phyloP scores from a whole-genome alignment of 2,113 vertebrate genomes.

The Varanus salvator region DNA sequence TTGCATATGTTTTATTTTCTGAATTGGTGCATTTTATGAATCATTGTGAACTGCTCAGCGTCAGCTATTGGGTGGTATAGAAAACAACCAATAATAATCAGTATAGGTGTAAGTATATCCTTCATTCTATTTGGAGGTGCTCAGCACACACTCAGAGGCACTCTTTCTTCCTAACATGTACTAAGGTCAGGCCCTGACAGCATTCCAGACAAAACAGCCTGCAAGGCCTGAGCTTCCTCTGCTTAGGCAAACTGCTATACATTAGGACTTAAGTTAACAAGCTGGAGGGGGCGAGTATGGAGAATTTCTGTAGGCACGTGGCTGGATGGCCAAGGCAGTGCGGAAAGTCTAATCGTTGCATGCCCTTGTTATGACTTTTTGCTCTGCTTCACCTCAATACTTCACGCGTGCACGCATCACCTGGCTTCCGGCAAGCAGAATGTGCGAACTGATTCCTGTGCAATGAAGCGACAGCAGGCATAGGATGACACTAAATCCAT shows the following conservation, averaged over 20 bases:
- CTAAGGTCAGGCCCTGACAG: not conserved
- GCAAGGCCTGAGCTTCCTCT: not conserved
- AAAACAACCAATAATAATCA: too few relatives aligned
- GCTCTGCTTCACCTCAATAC: not conserved
- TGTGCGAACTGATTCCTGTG: not conserved
- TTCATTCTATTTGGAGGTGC: not conserved
- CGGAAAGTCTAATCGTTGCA: too few relatives aligned
- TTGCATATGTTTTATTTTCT: too few relatives aligned
- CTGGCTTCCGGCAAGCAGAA: too few relatives aligned
- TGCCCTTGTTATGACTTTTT: not conserved
- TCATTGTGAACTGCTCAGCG: too few relatives aligned
- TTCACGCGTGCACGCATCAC: not conserved
- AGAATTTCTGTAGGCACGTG: not conserved
- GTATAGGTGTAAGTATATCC: too few relatives aligned
- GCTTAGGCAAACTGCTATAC: not conserved
- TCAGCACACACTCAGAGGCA: not conserved
- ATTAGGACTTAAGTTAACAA: not conserved
- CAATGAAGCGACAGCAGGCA: not conserved
- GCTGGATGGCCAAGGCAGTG: too few relatives aligned
- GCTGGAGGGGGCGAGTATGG: not conserved
- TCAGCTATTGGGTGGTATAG: too few relatives aligned
- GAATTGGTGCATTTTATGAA: too few relatives aligned
- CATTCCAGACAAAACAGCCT: not conserved
- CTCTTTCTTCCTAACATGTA: not conserved
- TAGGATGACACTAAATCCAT: not conserved